phyloP scores from a whole-genome alignment of 2,888 invertebrate species.

The Clivina fossor region DNA sequence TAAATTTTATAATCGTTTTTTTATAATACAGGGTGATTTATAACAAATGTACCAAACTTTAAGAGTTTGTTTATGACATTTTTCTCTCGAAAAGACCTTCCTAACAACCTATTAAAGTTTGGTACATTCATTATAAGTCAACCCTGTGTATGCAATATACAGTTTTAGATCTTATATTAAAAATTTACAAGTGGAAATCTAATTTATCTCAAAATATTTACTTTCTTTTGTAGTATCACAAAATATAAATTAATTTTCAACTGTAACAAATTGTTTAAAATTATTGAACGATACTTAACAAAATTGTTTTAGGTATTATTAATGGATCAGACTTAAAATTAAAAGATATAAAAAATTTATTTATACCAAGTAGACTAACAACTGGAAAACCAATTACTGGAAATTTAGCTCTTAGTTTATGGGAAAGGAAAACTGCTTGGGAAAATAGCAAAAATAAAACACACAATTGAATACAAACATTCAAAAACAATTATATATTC shows the following conservation, averaged over 20 bases:
- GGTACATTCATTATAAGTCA: too few relatives aligned
- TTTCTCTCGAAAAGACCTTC: too few relatives aligned
- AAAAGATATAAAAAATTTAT: constrained; percentile 18
- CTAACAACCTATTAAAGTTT: too few relatives aligned
- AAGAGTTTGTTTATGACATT: too few relatives aligned
- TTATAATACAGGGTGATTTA: background rate
- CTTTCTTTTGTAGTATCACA: too few relatives aligned
- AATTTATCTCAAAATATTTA: background rate
- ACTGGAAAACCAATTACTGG: constrained; percentile 19
- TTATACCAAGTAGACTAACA: constrained; percentile 22
- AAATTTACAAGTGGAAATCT: constrained; percentile 1
- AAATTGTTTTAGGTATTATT: constrained; percentile 11
- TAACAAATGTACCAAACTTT: too few relatives aligned
- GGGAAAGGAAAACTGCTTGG: constrained; percentile 17
- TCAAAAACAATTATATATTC: too few relatives aligned
- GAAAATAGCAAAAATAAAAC: constrained; percentile 7
- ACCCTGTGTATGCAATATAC: too few relatives aligned
- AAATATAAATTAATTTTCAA: too few relatives aligned
- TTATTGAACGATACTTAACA: constrained; percentile 1
- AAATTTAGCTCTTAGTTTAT: constrained; percentile 21
- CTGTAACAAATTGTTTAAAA: constrained; percentile 3
- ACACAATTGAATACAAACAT: too few relatives aligned
- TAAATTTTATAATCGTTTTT: background rate
- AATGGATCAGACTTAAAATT: constrained; percentile 22
- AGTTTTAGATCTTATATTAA: too few relatives aligned